Base-by-base conservation (phyloP, 2,888 invertebrate genomes). In the Gortyna flavago region DNA sequence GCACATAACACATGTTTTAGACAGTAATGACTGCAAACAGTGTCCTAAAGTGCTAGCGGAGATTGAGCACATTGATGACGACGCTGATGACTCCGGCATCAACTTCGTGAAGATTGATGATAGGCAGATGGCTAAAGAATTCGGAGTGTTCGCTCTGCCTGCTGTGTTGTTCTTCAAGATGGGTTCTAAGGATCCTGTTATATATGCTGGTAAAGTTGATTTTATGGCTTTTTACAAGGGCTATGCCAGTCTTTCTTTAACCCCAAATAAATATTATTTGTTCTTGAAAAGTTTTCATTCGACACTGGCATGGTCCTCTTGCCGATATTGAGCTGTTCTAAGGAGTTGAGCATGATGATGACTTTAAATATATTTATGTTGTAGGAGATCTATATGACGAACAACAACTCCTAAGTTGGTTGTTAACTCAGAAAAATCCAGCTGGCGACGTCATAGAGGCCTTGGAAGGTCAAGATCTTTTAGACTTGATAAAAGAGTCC, bases 1-100 rank as follows among this genome's bases (percentile, higher is more conserved):
- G 93, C 94, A 96, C 95, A 95, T 94, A 92, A 93, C 91, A 94
- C 94, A 95, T 97, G 95, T 97, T 97, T 95, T 97, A 99, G 99
- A 99, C 97, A 99, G 99, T 97, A 98, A 98, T 97, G 99, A 99
- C 96, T 99, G 99, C 97, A 99, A 99, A 95, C 99, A 99, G 95
- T 99, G 99, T 93, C 98, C 98, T 87, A 97, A 98, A 92, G 99
- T 99, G 44, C 97, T 99, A 88, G 97, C 97, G 59, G 99, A 99
- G 94, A 98, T 99, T 86, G 99, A 99, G 92, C 99, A 99, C 93
- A 99, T 99, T 88, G 99, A 99, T 90, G 99, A 99, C 91, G 99
- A 99, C 87, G 99, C 99, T 0, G 99, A 99, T 92, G 97, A 98
- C 32, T 98, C 98, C 7, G 99, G 99, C 11, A 99, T 99, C 83